Base-by-base conservation (phyloP, 2,113 vertebrate genomes). In the Ptychochromis oligacanthus region DNA sequence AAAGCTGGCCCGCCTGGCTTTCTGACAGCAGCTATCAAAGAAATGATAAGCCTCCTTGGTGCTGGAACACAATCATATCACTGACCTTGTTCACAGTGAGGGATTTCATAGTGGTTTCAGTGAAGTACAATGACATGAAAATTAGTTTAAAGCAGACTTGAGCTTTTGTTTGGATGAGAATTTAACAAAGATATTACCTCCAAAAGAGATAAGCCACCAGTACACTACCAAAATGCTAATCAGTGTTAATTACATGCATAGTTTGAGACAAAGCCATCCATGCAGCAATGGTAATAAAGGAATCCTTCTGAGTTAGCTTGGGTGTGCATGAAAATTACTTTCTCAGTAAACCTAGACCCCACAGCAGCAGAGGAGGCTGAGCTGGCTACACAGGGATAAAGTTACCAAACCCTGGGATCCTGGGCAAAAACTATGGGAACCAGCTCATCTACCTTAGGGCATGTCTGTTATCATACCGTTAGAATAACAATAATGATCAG, bases 341-440 rank as follows among this genome's bases (percentile, higher is more conserved):
- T 93, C 92, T 91, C 90, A 93, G 91, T 92, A 94, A 95, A 93
- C 65, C 76, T 86, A 93, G 81, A 93, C 55, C 78, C 81, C 59
- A 77, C 52, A 82, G 17, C 78, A 72, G 79, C 79, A 81, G 79
- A 88, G 76, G 79, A 87, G 85, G 77, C 80, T 38, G 83, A 79
- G 28, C 86, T 24, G 85, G 81, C 87, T 86, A 88, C 85, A 91
- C 86, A 92, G 88, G 89, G 89, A 89, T 94, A 90, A 88, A 75
- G 89, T 93, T 95, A 92, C 94, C 80, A 85, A 89, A 84, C 90
- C 79, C 88, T 88, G 84, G 87, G 91, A 91, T 93, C 77, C 88
- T 36, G 84, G 80, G 67, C 31, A 22, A 59, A 86, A 91, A 78
- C 89, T 87, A 89, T 95, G 93, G 88, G 94, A 95, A 94, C 89